A percentile compares a stretch with the other conserved stretches of the same genome.
phyloP scores from a whole-genome alignment of 2,888 invertebrate species.

The Gonocerus acuteangulatus region DNA sequence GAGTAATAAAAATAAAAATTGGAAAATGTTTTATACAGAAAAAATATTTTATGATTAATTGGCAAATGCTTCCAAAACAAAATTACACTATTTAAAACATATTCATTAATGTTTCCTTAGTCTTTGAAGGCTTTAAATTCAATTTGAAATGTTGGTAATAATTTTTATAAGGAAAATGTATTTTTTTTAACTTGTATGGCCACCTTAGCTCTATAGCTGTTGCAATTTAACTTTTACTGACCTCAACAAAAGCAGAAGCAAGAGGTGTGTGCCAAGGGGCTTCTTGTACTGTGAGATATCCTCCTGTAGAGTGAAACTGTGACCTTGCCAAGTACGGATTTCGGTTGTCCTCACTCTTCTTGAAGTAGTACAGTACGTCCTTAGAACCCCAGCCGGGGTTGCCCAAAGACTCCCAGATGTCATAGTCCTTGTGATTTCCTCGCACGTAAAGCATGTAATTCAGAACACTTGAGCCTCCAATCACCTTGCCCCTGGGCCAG shows the following conservation, averaged over 20 bases:
- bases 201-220: no score
- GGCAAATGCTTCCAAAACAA: no score
- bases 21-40: no score
- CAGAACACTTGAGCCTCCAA: constrained; percentile 81
- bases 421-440: constrained; percentile 84
- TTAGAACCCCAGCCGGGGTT: constrained; percentile 82
- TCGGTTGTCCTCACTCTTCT: constrained; percentile 83
- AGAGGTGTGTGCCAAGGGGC: constrained; percentile 80
- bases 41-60: no score
- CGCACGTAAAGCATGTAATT: constrained; percentile 88
- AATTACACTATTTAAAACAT: no score
- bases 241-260: constrained; percentile 68
- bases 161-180: no score
- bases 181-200: no score
- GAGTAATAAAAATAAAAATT: no score
- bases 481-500: constrained; percentile 85
- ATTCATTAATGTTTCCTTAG: no score
- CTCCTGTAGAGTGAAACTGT: constrained; percentile 70
- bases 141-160: no score
- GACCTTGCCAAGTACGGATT: constrained; percentile 75
- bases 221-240: no score
- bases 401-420: constrained; percentile 77
- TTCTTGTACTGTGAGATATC: constrained; percentile 75
- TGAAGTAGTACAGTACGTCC: constrained; percentile 73
- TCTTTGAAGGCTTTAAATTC: no score